phyloP scores from a whole-genome alignment of 2,888 invertebrate genomes.

The Drosophila atripex region DNA sequence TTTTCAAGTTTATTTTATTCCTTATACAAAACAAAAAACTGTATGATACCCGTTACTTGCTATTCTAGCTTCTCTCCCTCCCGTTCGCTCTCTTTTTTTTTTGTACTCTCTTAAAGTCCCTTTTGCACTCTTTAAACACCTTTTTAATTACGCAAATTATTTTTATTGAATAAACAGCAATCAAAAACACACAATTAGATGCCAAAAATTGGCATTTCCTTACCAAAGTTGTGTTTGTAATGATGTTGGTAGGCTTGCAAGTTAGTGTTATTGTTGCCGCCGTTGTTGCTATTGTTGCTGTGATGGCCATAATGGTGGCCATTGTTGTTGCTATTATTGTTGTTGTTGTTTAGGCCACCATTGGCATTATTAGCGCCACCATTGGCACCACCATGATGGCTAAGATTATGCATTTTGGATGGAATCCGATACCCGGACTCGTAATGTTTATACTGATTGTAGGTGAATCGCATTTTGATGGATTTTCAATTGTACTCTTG shows the following conservation, averaged over 20 bases:
- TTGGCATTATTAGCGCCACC: constrained; percentile 39
- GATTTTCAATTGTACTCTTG: constrained; percentile 6
- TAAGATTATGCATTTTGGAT: constrained; percentile 81
- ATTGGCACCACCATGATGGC: constrained; percentile 53
- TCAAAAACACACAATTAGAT: background rate
- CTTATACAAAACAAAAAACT: too few relatives aligned
- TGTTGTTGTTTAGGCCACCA: constrained; percentile 27
- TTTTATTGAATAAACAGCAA: too few relatives aligned
- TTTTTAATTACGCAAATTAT: too few relatives aligned
- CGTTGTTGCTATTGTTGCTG: constrained; percentile 30
- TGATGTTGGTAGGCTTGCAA: constrained; percentile 72
- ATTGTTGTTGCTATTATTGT: constrained; percentile 31
- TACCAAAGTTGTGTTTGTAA: constrained; percentile 83
- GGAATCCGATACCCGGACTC: constrained; percentile 83
- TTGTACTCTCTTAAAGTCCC: too few relatives aligned
- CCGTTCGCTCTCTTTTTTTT: too few relatives aligned
- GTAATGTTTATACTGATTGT: constrained; percentile 83
- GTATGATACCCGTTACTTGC: background rate
- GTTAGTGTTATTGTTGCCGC: constrained; percentile 50
- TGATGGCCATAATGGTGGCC: constrained; percentile 31
- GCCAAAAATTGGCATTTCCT: constrained; percentile 49
- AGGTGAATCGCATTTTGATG: constrained; percentile 82
- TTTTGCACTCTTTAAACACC: too few relatives aligned
- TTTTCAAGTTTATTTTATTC: too few relatives aligned
- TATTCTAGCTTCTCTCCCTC: too few relatives aligned